Percentiles rank a stretch among this genome's conserved stretches.
These are phyloP conservation scores for Eristalis tenax DNA, from an alignment of 2,888 invertebrate species.

Conservation along the genomic window DNA sequence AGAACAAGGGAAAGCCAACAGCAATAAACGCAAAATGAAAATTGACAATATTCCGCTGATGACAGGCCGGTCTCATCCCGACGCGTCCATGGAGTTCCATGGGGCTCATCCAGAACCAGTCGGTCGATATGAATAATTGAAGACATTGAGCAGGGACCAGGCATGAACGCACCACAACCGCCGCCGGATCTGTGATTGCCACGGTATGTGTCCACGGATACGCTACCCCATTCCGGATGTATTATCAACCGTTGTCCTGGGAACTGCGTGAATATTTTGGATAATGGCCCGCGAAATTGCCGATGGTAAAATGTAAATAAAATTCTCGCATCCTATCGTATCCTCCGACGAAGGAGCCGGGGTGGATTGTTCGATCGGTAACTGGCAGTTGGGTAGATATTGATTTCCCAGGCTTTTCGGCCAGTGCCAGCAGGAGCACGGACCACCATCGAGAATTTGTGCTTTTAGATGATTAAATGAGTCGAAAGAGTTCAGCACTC, in stretches of 20 bases:
- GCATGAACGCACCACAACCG: background rate
- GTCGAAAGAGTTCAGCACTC: background rate
- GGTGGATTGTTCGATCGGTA: conserved; percentile 26
- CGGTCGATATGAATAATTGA: background rate
- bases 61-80: background rate
- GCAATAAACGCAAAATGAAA: background rate
- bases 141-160: background rate
- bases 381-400: conserved; percentile 26
- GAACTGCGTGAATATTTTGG: conserved; percentile 19
- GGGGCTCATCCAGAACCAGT: background rate
- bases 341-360: background rate
- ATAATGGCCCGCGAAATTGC: conserved; percentile 28
- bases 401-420: background rate
- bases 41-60: background rate
- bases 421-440: background rate
- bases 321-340: background rate
- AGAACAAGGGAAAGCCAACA: background rate
- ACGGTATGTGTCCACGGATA: background rate
- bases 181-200: background rate
- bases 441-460: background rate
- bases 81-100: background rate
- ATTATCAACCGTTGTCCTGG: background rate
- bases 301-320: conserved; percentile 45
- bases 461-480: background rate
- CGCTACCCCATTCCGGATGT: background rate